Evolutionary conservation across 2,888 invertebrate species (phyloP), one percentile per base, ranked within the genome.

Genomic region (Litoditis marina): DNA sequence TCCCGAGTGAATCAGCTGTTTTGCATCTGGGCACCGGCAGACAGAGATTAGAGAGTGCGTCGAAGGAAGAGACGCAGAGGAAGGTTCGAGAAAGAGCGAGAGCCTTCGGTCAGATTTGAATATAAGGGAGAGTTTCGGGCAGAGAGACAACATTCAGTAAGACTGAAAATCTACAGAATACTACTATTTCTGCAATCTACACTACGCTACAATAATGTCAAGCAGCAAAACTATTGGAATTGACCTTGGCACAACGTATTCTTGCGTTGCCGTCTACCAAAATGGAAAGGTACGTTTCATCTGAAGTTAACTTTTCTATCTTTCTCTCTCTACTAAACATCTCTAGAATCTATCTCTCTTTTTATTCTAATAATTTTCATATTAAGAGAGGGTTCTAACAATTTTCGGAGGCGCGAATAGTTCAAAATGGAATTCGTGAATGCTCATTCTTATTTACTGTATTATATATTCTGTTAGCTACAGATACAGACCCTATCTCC

Each of bases 171-270:
- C 56, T 53, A 47, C 52, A 32, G 28, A 13, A 11, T 28, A 27
- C 28, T 44, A 59, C 22, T 55, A 36, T 49, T 51, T 13, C 28
- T 25, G 11, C 58, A 30, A 63, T 54, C 60, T 60, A 60, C 19
- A 19, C 54, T 51, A 55, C 55, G 30, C 39, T 46, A 50, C 57
- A 55, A 64, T 32, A 13, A 73, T 73, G 73, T 73, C 73, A 52
- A 61, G 66, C 22, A 69, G 71, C 63, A 69, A 71, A 65, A 68
- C 74, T 46, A 74, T 74, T 55, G 74, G 74, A 62, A 74, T 74
- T 63, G 73, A 73, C 63, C 66, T 73, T 36, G 72, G 72, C 11
- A 72, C 72, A 1, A 72, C 72, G 44, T 72, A 72, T 60, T 69
- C 69, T 11, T 70, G 70, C 36, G 71, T 71, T 30, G 71, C 60